These are phyloP conservation scores for Stegodyphus dumicola DNA, from an alignment of 1,140 invertebrate species.

Conservation along the genomic window DNA sequence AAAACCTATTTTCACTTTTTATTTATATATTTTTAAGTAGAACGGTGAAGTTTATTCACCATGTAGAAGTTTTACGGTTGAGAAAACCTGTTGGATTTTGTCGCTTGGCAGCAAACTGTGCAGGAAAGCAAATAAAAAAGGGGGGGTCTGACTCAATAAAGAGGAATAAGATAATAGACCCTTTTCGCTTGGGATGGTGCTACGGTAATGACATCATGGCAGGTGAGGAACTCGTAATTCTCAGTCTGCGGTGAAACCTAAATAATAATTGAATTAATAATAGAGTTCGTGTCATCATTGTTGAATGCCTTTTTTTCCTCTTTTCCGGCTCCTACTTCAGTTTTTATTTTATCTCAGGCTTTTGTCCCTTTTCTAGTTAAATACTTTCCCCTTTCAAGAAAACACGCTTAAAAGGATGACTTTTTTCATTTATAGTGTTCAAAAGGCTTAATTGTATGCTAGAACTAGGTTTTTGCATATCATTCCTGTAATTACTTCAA, in stretches of 20 bases:
- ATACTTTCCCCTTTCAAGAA: too few relatives aligned
- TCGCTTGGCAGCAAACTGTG: neutral
- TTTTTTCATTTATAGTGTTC: too few relatives aligned
- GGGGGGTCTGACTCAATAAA: neutral
- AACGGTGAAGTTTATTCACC: neutral
- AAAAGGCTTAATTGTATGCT: too few relatives aligned
- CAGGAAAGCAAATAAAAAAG: neutral
- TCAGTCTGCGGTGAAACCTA: neutral
- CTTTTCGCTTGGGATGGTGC: slow-evolving; percentile 9
- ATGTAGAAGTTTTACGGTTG: neutral
- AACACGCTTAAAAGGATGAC: too few relatives aligned
- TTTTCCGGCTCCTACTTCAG: neutral
- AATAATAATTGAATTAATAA: slow-evolving; percentile 3
- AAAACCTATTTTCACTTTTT: too few relatives aligned
- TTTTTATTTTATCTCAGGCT: too few relatives aligned
- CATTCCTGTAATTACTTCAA: too few relatives aligned
- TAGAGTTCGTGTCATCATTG: neutral
- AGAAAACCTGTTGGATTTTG: slow-evolving; percentile 5
- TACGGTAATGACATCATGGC: slow-evolving; percentile 6
- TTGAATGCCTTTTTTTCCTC: neutral
- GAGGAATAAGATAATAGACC: neutral
- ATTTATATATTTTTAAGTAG: neutral
- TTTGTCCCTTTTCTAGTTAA: too few relatives aligned
- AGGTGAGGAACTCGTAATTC: slow-evolving; percentile 1
- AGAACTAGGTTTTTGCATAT: too few relatives aligned